Percentiles rank a stretch among this genome's conserved stretches.
Conservation (phyloP, 2,888 invertebrate species). For the Seira sanloemensis region DNA sequence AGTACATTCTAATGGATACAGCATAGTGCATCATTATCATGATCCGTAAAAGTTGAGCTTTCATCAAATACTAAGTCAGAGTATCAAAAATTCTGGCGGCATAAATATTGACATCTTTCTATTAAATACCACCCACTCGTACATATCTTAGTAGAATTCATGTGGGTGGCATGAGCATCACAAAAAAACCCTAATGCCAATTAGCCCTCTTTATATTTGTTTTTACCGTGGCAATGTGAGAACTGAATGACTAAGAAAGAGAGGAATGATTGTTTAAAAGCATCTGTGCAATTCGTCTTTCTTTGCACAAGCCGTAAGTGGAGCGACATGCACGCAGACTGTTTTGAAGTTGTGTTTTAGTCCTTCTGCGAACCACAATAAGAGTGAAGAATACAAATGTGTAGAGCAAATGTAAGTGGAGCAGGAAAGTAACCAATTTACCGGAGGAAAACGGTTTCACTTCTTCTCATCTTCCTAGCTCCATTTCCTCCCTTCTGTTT, state of each 20-base stretch:
- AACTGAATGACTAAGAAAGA: not conserved
- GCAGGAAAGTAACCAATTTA: constrained; percentile 63
- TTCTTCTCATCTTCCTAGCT: constrained; percentile 18
- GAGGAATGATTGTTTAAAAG: not conserved
- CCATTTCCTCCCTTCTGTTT: not conserved
- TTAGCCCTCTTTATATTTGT: not conserved
- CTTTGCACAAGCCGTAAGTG: not conserved
- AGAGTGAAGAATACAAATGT: not conserved
- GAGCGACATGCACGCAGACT: not conserved
- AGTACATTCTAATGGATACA: too few species aligned
- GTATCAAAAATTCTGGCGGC: too few species aligned
- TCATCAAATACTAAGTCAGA: too few species aligned
- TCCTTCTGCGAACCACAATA: not conserved
- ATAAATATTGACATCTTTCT: too few species aligned
- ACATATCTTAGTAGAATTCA: not conserved
- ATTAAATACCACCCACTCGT: too few species aligned
- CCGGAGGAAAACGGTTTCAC: constrained; percentile 47
- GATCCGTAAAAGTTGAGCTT: too few species aligned
- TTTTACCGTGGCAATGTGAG: not conserved
- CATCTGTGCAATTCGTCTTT: not conserved
- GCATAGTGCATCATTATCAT: too few species aligned
- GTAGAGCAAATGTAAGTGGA: constrained; percentile 18
- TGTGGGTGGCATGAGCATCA: not conserved
- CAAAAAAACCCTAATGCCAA: not conserved
- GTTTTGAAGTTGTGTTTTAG: not conserved